Base-by-base conservation (phyloP, 92 coral and sea anemone species). In the Bergia sp. region DNA sequence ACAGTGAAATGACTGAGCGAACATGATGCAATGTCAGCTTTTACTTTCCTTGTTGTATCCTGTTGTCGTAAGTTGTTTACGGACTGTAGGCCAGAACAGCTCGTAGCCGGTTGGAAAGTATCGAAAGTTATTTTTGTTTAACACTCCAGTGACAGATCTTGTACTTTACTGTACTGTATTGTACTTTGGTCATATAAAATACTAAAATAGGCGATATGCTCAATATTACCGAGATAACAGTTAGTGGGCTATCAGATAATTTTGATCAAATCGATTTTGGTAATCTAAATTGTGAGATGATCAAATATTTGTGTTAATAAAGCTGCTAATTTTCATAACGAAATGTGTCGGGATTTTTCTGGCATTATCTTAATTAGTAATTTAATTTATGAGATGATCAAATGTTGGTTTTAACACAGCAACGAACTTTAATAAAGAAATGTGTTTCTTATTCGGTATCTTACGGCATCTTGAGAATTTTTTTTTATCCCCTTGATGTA, bases 251-350 rank as follows among this genome's bases (percentile, higher is more conserved):
- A 15, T 61, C 12, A 2, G n/a, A 20, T 4, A 49, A 37, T 29
- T 79, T 21, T 79, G 43, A 45, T 49, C n/a, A 23, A n/a, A 36
- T 79, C 82, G 47, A 21, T 12, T 44, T 44, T 20, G 64, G 85
- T 37, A 58, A 80, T 57, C n/a, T 53, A 38, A 55, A 37, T 36
- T 55, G 38, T 4, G 12, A 18, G 11, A 18, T 37, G 71, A 36
- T 7, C 85, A 37, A 80, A 80, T 80, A 55, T 80, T 37, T 12
- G 82, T 55, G 37, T 36, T 80, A 53, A 36, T 80, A 65, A 80
- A 80, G 18, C 42, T 13, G 12, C 67, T 58, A 42, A 55, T 53
- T 5, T 57, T 80, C 4, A 55, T 80, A 57, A 55, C 85, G 16
- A 80, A 80, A 55, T 39, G 10, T 57, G 29, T 15, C 4, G 49